Base-by-base conservation (phyloP, 1,140 invertebrate genomes). In the Drosophila nikananu region DNA sequence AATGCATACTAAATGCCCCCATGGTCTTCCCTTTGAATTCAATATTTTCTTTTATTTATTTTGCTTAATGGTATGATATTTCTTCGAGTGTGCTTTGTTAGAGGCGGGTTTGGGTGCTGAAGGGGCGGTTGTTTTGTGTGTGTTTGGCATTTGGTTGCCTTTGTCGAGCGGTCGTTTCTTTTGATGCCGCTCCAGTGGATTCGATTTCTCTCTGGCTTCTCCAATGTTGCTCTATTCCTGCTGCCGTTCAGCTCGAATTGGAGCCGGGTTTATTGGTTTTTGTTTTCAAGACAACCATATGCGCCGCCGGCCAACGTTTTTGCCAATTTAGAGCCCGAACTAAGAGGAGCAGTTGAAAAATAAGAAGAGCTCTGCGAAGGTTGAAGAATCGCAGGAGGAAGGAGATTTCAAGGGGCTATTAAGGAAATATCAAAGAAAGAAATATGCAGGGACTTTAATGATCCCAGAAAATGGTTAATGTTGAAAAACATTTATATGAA, bases 141-240 rank as follows among this genome's bases (percentile, higher is more conserved):
- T 77, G 77, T 74, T 80, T 89, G 80, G 83, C 80, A 86, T 80
- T 83, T 70, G 67, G 84, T 83, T 83, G 79, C 66, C 81, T 81
- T 82, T 82, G 74, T 82, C 52, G 62, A 48, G 52, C 48, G 62
- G 60, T 61, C 71, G 70, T 83, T 75, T 77, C 82, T 86, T 81
- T 78, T 81, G 64, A 83, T 77, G 77, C 80, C 61, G 67, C 79
- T 71, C 72, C 75, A 79, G 63, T 82, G 70, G 65, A 64, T 86
- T 76, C 81, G 83, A 87, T 73, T 76, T 77, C 81, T 61, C 64
- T 62, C 63, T 27, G 73, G 41, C n/a, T 76, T 41, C 62, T 44
- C 44, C 61, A 41, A 21, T 54, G 41, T 64, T 32, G 32, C 66
- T 72, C 42, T 30, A 55, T 68, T 51, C 23, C 65, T 17, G 35